Base-by-base conservation (phyloP, 1,140 invertebrate species). In the Anagrus nilaparvatae region DNA sequence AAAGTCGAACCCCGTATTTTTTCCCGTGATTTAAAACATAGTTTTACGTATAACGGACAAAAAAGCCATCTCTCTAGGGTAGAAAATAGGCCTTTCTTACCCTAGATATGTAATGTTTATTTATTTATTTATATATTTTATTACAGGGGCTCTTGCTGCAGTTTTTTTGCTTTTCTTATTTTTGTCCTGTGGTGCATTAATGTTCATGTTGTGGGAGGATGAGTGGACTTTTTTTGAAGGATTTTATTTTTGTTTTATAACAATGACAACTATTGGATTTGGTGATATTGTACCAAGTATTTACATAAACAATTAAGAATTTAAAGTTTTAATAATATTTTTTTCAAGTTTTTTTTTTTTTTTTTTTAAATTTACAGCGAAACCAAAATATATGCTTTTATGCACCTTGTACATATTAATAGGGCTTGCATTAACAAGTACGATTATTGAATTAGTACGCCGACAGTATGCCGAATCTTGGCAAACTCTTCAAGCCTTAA, bases 171-270 rank as follows among this genome's bases (percentile, higher is more conserved):
- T 89, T 5, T 77, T 88, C 33, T 54, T 87, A 9, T 89, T 88
- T 61, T 65, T 89, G 33, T 79, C 85, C 2, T 78, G 79, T 2
- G 86, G 86, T 1, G 79, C 84, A 0, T 82, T 77, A 5, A 59
- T 84, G 28, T 78, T 82, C 48, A 77, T 79, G 55, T 68, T 81
- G 41, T 86, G 83, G 80, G 85, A 89, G 55, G 78, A 86, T 44
- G 82, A 87, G 30, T 94, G 90, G 90, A 78, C 74, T 3, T 93
- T 92, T 63, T 89, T 91, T 51, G 88, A 94, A 51, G 85, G 87
- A 13, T 93, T 92, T 60, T 94, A 94, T 64, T 94, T 93, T 54
- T 91, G 87, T 55, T 94, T 94, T 56, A 87, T 94, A 33, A 93
- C 90, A 1, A 90, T 94, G 86, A 91, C 89, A 0, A 94, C 90